phyloP scores from a whole-genome alignment of 2,888 invertebrate species.

The Synergus itoensis region DNA sequence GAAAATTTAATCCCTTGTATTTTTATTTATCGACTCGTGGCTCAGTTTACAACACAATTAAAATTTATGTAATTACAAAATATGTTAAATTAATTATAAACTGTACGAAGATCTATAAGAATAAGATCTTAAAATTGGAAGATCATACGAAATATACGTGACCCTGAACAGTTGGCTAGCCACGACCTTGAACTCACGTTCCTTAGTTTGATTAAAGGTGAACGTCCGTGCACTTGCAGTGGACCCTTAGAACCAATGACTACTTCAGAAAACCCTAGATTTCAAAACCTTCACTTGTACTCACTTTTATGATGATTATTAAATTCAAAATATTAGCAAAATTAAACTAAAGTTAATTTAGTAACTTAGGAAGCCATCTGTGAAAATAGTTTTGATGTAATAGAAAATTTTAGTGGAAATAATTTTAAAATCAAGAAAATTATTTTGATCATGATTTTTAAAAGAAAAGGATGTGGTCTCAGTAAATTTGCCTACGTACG shows the following conservation, averaged over 20 bases:
- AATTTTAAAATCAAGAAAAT: background rate
- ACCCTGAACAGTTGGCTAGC: background rate
- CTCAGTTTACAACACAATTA: background rate
- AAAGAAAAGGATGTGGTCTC: background rate
- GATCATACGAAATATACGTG: too few species aligned
- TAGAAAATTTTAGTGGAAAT: background rate
- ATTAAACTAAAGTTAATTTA: too few species aligned
- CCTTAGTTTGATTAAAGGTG: constrained; percentile 35
- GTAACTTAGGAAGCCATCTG: background rate
- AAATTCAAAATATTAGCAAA: background rate
- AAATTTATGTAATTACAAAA: background rate
- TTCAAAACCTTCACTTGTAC: background rate
- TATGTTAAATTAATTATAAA: background rate
- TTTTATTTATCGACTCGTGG: background rate
- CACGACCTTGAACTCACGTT: constrained; percentile 34
- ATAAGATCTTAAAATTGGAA: background rate
- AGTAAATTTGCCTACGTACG: too few species aligned
- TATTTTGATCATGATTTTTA: background rate
- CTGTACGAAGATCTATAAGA: background rate
- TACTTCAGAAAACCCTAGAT: background rate
- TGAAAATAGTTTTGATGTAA: background rate
- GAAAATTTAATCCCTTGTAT: background rate
- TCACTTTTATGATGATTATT: background rate
- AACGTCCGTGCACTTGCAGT: constrained; percentile 34
- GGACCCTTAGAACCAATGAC: background rate